Conservation (phyloP, 2,113 vertebrate genomes). For the Cromileptes altivelis region DNA sequence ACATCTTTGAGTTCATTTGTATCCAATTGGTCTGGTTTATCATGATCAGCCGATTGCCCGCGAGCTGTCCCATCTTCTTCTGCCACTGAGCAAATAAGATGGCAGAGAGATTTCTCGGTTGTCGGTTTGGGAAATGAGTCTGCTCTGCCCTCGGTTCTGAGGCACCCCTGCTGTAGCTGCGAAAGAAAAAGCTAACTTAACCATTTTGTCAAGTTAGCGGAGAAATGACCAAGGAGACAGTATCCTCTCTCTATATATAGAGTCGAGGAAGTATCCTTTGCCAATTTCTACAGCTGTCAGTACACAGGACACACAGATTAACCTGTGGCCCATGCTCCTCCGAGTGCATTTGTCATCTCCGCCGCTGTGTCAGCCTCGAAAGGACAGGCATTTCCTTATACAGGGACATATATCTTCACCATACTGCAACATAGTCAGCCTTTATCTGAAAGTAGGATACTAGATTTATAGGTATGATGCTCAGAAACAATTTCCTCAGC, state of each 20-base stretch:
- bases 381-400: slow-evolving; percentile 35
- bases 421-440: neutral
- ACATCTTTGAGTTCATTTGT: neutral
- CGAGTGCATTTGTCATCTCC: slow-evolving; percentile 45
- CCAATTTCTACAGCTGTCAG: slow-evolving; percentile 27
- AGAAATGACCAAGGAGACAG: slow-evolving; percentile 8
- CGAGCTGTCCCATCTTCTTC: slow-evolving; percentile 1
- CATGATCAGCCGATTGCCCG: neutral
- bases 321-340: slow-evolving; percentile 32
- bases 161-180: neutral
- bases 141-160: neutral
- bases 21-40: neutral
- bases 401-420: slow-evolving; percentile 4
- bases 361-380: slow-evolving; percentile 23
- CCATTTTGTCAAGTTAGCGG: slow-evolving; percentile 27
- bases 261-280: neutral
- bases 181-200: neutral
- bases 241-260: slow-evolving; percentile 17
- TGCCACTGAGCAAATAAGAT: neutral
- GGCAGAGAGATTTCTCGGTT: slow-evolving; percentile 6
- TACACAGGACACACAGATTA: slow-evolving; percentile 44
- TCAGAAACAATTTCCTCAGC: neutral
- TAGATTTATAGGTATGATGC: slow-evolving; percentile 1
- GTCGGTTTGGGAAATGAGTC: neutral
- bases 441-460: slow-evolving; percentile 18